Evolutionary conservation across 2,797 vertebrate genomes (phyloP), one percentile per base, ranked within the genome.

Genomic region (Myotis daubentonii): DNA sequence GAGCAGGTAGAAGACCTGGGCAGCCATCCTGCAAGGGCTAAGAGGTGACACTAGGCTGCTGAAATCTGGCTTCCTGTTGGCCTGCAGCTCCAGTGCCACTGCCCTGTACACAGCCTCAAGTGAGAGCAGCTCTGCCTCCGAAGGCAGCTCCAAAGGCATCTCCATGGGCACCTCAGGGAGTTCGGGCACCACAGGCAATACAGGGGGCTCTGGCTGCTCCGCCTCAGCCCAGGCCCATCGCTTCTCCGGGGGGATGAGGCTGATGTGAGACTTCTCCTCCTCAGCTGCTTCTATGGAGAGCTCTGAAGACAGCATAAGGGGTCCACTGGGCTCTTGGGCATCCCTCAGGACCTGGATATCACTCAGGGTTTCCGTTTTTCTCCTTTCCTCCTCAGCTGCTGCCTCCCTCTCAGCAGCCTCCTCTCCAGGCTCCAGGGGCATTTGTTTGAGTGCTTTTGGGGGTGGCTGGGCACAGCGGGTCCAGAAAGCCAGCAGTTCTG

Each of bases 111-210:
- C 76, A 0, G 97, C 95, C 57, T 96, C 93, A 3, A 95, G 38
- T 0, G 97, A 95, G 83, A 98, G 87, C 41, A 97, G 74, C 86
- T 94, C 96, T 3, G 62, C 86, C 1, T 89, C 89, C 4, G 95
- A 94, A 12, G 96, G 94, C 23, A 96, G 76, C 62, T 51, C 94
- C 44, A n/a, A 10, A 1, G 97, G 98, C 95, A 99, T 96, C 91
- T 99, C 98, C 13, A 99, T n/a, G 6, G 96, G 98, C 79, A 98
- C 96, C 89, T 99, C 99, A 0, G 97, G 98, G 82, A 99, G 98
- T 25, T 98, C 98, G 0, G 98, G 98, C 79, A 98, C 98, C 94
- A 98, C 97, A 0, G 96, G 96, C 30, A 97, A 87, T 2, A 81
- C 79, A 1, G 44, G 95, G 20, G 41, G 41, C 62, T 98, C 98